Base-by-base conservation (phyloP, 2,797 vertebrate species). In the Myoxocephalus aenaeus region DNA sequence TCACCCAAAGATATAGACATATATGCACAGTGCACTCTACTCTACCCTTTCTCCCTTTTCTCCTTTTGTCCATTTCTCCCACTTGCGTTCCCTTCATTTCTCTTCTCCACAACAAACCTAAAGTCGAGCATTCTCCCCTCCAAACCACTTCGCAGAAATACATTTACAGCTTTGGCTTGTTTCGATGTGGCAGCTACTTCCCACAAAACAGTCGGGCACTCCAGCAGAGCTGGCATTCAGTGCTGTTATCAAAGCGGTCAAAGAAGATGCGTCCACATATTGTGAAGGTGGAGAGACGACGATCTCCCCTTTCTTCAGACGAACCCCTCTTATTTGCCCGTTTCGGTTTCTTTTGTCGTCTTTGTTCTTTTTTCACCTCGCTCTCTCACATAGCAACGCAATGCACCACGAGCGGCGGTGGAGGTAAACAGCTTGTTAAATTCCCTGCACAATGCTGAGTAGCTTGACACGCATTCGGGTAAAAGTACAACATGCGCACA, bases 131-230 rank as follows among this genome's bases (percentile, higher is more conserved):
- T 34, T 57, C 27, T 50, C 72, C 54, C 38, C 40, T 67, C 65
- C 38, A 56, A 80, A 61, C 67, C 46, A 34, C 78, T 77, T 82
- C 56, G 50, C 46, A 58, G 79, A 50, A 75, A 73, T 56, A 38
- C 76, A 58, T 80, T 86, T 77, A 59, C 57, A 67, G 36, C 54
- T 67, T 22, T 0, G 7, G 58, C 77, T 73, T 72, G 75, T 77
- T 83, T 58, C 25, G 29, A 69, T 40, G 57, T 70, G 61, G 78
- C 82, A 70, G 84, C 75, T 62, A 1, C 84, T 83, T 82, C 63
- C 63, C 69, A 73, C 80, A 69, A 70, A 61, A 42, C 66, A 68
- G 58, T 46, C 57, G 14, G 56, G 11, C 65, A 42, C 40, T 70
- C 34, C 64, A 42, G 67, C 57, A 42, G 40, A 51, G 54, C 73